Base-by-base conservation (phyloP, 2,888 invertebrate genomes). In the Nemoura dubitans region DNA sequence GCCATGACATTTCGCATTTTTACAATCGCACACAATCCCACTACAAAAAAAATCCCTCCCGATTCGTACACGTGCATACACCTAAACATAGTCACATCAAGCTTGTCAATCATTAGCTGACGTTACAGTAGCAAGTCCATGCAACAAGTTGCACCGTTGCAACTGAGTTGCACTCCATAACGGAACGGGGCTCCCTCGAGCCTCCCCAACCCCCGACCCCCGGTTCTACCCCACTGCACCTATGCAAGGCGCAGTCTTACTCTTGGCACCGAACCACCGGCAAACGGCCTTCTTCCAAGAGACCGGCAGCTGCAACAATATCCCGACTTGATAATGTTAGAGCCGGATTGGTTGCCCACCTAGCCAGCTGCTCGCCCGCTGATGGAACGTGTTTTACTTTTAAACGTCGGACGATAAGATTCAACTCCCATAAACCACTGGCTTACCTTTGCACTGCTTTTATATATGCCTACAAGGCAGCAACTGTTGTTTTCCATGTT, bases 371-470 rank as follows among this genome's bases (percentile, higher is more conserved):
- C 59, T 59, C 59, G 59, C 1, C 21, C 14, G 59, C 59, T 59
- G 21, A 59, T n/a, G 59, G 59, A 59, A 59, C 59, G 59, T 59
- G 59, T 59, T 59, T 59, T 59, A 59, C 59, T 59, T 59, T 59
- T 59, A 59, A 59, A 59, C 59, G 59, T 21, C 59, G n/a, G n/a
- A n/a, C 14, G 59, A 59, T 59, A 59, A 81, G 81, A 81, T 81
- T 81, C 81, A 30, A 81, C 27, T 30, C 28, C 81, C 81, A 81
- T 81, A 81, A 81, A 29, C 81, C 81, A 81, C 81, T 29, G 81
- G 29, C 81, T 81, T n/a, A 29, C 59, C 59, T 59, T 21, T 59
- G 59, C 59, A 10, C 6, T 59, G 59, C 16, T 59, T 59, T 59
- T 59, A 59, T 36, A n/a, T n/a, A n/a, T n/a, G n/a, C n/a, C 59